These are phyloP conservation scores for Sterna hirundo DNA, from an alignment of 2,113 vertebrate species.

Conservation along the genomic window DNA sequence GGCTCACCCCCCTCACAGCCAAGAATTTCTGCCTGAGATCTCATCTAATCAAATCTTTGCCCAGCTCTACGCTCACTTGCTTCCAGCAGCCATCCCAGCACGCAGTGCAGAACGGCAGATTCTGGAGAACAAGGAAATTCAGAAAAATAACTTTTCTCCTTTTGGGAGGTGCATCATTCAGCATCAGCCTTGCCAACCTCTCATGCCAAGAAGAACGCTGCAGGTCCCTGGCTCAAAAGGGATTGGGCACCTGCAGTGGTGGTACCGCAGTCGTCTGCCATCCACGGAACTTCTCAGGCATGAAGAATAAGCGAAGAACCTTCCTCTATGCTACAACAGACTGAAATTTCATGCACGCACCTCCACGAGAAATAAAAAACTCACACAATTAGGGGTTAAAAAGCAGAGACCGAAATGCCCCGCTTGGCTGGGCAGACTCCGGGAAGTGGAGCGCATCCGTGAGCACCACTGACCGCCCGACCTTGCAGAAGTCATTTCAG, in stretches of 20 bases:
- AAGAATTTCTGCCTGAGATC: background rate
- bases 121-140: background rate
- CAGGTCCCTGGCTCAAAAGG: background rate
- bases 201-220: background rate
- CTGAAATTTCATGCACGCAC: background rate
- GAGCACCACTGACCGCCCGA: background rate
- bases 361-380: background rate
- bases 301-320: rapidly evolving
- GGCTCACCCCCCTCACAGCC: background rate
- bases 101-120: rapidly evolving
- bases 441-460: rapidly evolving
- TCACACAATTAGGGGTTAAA: background rate
- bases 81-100: background rate
- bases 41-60: background rate
- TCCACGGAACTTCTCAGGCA: rapidly evolving
- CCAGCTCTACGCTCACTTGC: background rate
- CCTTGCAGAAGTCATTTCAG: background rate
- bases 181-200: background rate
- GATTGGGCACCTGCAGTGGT: background rate
- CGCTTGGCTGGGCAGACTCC: rapidly evolving
- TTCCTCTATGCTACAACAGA: background rate
- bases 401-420: background rate
- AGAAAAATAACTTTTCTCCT: background rate
- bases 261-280: rapidly evolving
- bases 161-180: background rate